Percentiles rank a stretch among this genome's conserved stretches.
Conservation (phyloP, 2,888 invertebrate genomes). For the Sinotaia quadrata region DNA sequence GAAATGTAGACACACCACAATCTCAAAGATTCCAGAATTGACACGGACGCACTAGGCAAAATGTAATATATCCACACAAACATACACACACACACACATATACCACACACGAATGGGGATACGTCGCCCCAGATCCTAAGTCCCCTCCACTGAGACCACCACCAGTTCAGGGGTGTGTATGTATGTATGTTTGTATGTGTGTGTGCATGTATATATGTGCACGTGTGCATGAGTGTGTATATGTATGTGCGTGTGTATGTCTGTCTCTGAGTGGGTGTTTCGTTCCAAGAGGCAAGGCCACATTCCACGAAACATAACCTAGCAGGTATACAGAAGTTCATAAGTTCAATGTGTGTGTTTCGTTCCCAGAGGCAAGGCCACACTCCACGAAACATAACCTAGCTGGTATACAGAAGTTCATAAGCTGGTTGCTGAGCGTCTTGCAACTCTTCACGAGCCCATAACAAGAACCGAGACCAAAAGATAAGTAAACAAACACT, state of each 20-base stretch:
- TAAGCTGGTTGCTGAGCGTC: too few species aligned
- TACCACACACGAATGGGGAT: background rate
- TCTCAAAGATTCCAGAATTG: too few species aligned
- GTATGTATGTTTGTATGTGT: constrained; percentile 5
- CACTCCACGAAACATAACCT: too few species aligned
- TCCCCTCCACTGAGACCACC: background rate
- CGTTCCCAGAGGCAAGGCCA: background rate
- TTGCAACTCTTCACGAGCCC: too few species aligned
- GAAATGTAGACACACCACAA: constrained; percentile 1
- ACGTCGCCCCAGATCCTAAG: background rate
- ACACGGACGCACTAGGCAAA: too few species aligned
- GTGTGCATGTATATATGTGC: constrained; percentile 2
- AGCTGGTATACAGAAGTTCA: too few species aligned
- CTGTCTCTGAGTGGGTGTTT: background rate
- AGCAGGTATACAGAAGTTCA: too few species aligned
- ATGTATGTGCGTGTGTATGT: constrained; percentile 9
- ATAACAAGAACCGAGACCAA: too few species aligned
- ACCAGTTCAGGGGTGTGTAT: background rate
- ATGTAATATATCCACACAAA: too few species aligned
- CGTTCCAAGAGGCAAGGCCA: background rate
- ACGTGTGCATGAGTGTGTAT: constrained; percentile 6
- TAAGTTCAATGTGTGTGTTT: too few species aligned
- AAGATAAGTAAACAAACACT: too few species aligned
- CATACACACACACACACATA: background rate
- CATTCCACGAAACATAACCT: too few species aligned